Evolutionary conservation across 2,797 vertebrate species (phyloP).

Genomic region (Neostethus bicornis): DNA sequence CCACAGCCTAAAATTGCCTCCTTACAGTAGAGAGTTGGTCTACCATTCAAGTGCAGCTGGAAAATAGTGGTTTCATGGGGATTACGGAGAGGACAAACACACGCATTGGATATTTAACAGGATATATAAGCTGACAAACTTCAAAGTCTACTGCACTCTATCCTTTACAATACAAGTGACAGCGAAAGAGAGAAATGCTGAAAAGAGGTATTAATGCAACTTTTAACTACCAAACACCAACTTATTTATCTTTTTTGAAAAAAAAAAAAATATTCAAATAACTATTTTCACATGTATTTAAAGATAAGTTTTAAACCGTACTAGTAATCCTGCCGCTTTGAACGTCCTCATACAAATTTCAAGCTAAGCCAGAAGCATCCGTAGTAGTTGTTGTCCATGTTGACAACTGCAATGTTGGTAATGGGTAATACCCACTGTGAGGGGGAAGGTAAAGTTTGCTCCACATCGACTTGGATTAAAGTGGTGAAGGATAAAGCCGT

Average conservation of each 20-base stretch:
- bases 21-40: conserved; percentile 19
- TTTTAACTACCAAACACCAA: conserved; percentile 57
- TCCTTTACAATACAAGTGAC: conserved; percentile 39
- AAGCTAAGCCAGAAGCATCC: conserved; percentile 27
- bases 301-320: conserved; percentile 47
- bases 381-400: conserved; percentile 30
- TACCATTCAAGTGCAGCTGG: conserved; percentile 14
- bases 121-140: conserved; percentile 56
- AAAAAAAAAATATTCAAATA: too few relatives aligned
- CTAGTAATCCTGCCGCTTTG: conserved; percentile 67
- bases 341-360: conserved; percentile 51
- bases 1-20: conserved; percentile 10
- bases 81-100: conserved; percentile 59
- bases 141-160: conserved; percentile 53
- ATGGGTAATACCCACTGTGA: conserved; percentile 24
- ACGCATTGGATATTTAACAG: conserved; percentile 64
- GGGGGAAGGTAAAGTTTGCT: conserved; percentile 27
- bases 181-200: conserved; percentile 30
- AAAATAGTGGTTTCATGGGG: conserved; percentile 35
- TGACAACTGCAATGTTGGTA: conserved; percentile 38
- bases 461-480: conserved; percentile 45
- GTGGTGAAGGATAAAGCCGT: conserved; percentile 34
- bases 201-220: conserved; percentile 51
- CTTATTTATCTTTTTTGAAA: conserved; percentile 42
- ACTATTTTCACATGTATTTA: conserved; percentile 62